Conservation (phyloP, 2,888 invertebrate genomes). For the Ornithoptera priamus region DNA sequence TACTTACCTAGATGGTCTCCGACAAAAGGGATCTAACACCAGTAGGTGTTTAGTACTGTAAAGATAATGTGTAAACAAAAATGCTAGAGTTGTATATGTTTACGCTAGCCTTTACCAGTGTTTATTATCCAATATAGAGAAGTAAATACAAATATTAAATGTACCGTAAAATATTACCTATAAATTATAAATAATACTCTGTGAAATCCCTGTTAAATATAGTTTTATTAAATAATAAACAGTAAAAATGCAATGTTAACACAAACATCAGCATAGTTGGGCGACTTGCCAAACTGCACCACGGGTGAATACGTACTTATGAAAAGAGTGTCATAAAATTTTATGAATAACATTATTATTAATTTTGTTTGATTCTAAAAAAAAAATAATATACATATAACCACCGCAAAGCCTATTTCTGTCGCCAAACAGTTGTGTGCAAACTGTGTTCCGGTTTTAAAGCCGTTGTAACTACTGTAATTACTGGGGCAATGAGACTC, state of each 20-base stretch:
- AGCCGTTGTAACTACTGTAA: too few relatives aligned
- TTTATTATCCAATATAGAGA: background rate
- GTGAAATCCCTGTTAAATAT: background rate
- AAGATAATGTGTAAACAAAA: too few relatives aligned
- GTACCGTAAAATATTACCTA: background rate
- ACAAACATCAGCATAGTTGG: background rate
- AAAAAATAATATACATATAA: background rate
- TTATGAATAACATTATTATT: background rate
- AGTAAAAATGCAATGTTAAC: conserved; percentile 2
- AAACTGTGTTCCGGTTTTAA: too few relatives aligned
- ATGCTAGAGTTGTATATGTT: too few relatives aligned
- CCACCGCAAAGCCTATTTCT: too few relatives aligned
- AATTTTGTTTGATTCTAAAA: background rate
- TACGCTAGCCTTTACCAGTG: too few relatives aligned
- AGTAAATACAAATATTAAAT: background rate
- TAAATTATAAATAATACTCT: background rate
- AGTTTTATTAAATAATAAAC: background rate
- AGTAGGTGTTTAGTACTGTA: too few relatives aligned
- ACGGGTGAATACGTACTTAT: background rate
- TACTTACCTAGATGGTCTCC: too few relatives aligned
- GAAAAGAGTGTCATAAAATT: background rate
- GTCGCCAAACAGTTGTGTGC: too few relatives aligned
- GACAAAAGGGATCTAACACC: too few relatives aligned
- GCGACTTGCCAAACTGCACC: background rate
- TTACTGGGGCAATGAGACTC: too few relatives aligned